Conservation (phyloP, 1,140 invertebrate species). For the Gryon sp. region DNA sequence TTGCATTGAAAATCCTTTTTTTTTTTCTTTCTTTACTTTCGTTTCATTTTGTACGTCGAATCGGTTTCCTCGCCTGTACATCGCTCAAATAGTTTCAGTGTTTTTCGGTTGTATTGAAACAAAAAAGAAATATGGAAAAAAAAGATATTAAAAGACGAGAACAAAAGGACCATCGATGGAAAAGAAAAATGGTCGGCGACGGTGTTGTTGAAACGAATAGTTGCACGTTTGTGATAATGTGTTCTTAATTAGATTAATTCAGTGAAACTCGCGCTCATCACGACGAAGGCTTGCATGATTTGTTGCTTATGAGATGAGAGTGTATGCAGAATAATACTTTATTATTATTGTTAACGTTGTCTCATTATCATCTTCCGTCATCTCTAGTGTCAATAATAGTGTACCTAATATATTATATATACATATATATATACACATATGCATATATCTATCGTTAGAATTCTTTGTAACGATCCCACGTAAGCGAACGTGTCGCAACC, state of each 20-base stretch:
- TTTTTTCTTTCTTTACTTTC: background rate
- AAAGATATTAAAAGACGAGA: background rate
- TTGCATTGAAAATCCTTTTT: background rate
- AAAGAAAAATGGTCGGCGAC: constrained; percentile 16
- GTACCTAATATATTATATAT: constrained; percentile 20
- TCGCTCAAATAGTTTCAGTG: constrained; percentile 24
- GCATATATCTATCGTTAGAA: constrained; percentile 15
- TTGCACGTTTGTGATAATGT: constrained; percentile 65
- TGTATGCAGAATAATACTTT: constrained; percentile 44
- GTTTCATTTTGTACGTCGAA: background rate
- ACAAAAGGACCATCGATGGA: constrained; percentile 15
- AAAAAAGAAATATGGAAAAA: background rate
- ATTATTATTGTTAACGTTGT: constrained; percentile 51
- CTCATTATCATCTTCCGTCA: constrained; percentile 60
- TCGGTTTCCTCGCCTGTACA: constrained; percentile 38
- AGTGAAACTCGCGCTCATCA: constrained; percentile 48
- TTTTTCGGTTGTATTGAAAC: too few species aligned
- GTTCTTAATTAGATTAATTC: constrained; percentile 64
- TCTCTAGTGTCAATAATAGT: constrained; percentile 48
- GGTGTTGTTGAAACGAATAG: constrained; percentile 50
- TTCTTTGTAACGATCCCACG: constrained; percentile 32
- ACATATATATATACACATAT: constrained; percentile 17
- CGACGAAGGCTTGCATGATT: constrained; percentile 39
- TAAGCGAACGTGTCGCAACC: constrained; percentile 34
- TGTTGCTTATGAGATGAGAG: constrained; percentile 53